Evolutionary conservation across 2,797 vertebrate genomes (phyloP).

Genomic region (Emys orbicularis): DNA sequence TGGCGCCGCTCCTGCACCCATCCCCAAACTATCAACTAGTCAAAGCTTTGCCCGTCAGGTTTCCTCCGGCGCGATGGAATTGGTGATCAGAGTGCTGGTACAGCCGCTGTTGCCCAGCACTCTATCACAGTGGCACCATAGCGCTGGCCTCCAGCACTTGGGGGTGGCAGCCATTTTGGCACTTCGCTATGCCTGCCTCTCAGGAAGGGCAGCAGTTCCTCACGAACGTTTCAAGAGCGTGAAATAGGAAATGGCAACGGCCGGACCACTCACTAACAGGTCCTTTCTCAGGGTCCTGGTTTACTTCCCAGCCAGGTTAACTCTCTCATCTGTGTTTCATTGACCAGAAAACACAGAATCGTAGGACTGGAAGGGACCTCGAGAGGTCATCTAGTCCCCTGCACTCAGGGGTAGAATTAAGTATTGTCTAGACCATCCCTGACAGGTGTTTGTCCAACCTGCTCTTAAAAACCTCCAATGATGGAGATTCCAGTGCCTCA

Average conservation of each 20-base stretch:
- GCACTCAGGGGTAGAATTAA: not conserved
- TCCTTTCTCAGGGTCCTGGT: not conserved
- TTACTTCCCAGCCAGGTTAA: not conserved
- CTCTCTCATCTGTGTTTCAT: slow-evolving; percentile 22
- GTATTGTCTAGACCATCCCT: not conserved
- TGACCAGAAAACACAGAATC: slow-evolving; percentile 61
- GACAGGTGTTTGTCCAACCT: not conserved
- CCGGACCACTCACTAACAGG: not conserved
- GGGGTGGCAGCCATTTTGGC: not conserved
- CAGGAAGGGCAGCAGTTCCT: not conserved
- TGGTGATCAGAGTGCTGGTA: no score
- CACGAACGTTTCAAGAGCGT: fast-evolving
- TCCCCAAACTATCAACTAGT: no score
- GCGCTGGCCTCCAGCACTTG: fast-evolving
- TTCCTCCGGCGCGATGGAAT: no score
- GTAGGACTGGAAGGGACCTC: slow-evolving; percentile 20
- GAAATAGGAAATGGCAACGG: not conserved
- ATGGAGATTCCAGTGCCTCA: not conserved
- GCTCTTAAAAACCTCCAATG: not conserved
- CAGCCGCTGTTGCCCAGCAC: no score
- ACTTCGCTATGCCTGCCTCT: fast-evolving
- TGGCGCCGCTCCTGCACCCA: no score
- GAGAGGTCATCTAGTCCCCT: no score
- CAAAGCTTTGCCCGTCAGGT: no score
- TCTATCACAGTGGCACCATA: fast-evolving